phyloP scores from a whole-genome alignment of 2,797 vertebrate species.

The Myotis vivesi region DNA sequence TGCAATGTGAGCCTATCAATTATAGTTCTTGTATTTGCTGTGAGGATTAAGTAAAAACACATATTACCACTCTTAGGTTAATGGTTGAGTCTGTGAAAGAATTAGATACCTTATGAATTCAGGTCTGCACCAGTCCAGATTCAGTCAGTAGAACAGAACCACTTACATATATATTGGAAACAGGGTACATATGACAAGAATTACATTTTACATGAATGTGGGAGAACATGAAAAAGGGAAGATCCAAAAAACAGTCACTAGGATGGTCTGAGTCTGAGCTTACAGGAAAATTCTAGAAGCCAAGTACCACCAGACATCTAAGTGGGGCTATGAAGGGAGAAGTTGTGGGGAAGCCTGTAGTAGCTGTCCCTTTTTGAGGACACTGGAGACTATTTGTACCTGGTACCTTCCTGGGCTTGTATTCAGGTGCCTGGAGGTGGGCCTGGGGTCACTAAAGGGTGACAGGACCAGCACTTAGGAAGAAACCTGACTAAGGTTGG shows the following conservation, averaged over 20 bases:
- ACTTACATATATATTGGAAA: not conserved
- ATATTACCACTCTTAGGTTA: not conserved
- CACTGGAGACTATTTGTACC: not conserved
- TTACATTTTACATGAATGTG: not conserved
- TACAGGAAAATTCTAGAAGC: conserved; percentile 3
- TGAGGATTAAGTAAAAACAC: not conserved
- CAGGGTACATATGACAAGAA: not conserved
- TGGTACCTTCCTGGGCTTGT: not conserved
- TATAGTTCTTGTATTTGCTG: not conserved
- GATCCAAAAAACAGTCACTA: not conserved
- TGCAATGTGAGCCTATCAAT: not conserved
- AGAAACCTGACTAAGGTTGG: not conserved
- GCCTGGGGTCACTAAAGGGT: not conserved
- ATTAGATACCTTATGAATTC: not conserved
- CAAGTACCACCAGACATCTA: not conserved
- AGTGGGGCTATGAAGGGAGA: not conserved
- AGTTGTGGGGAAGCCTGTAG: accelerated
- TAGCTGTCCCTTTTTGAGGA: not conserved
- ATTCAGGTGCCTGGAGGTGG: not conserved
- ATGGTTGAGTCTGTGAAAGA: not conserved
- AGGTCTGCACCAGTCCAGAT: not conserved
- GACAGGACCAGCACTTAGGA: not conserved
- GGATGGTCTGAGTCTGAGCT: not conserved
- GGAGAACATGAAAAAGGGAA: not conserved
- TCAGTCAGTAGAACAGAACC: not conserved